Evolutionary conservation across 2,113 vertebrate species (phyloP).

Genomic region (Guaruba guarouba): DNA sequence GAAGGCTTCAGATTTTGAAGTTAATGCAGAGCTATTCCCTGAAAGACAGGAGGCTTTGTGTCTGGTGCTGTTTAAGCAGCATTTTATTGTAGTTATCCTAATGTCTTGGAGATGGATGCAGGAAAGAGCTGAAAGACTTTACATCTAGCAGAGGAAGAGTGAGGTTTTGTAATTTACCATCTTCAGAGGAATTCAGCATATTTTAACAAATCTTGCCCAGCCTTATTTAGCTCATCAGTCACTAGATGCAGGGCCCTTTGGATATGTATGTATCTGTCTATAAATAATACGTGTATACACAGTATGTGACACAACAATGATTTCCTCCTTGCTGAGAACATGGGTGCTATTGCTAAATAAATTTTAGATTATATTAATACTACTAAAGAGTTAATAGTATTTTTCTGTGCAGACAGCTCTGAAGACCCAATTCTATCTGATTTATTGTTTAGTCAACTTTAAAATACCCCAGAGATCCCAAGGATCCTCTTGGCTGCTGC

Average conservation of each 20-base stretch:
- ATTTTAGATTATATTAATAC: neutral
- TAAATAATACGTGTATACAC: neutral
- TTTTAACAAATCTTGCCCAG: neutral
- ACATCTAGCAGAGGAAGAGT: neutral
- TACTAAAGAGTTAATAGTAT: neutral
- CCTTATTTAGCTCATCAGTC: neutral
- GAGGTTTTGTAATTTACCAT: neutral
- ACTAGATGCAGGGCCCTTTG: neutral
- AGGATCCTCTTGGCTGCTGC: slow-evolving; percentile 33
- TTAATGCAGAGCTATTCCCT: neutral
- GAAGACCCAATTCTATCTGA: neutral
- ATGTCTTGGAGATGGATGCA: neutral
- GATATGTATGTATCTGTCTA: too few relatives aligned
- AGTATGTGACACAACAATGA: rapidly evolving
- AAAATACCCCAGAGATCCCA: slow-evolving; percentile 4
- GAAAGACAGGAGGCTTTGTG: neutral
- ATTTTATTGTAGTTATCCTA: neutral
- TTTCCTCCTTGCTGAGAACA: neutral
- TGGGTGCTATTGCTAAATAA: neutral
- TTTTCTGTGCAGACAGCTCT: neutral
- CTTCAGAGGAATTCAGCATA: neutral
- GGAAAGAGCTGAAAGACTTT: neutral
- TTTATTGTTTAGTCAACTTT: slow-evolving; percentile 7
- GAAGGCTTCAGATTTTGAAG: neutral
- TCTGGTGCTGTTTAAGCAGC: neutral